Percentiles rank a stretch among this genome's conserved stretches.
Evolutionary conservation across 2,888 invertebrate genomes (phyloP).

Genomic region (Dasypogon diadema): DNA sequence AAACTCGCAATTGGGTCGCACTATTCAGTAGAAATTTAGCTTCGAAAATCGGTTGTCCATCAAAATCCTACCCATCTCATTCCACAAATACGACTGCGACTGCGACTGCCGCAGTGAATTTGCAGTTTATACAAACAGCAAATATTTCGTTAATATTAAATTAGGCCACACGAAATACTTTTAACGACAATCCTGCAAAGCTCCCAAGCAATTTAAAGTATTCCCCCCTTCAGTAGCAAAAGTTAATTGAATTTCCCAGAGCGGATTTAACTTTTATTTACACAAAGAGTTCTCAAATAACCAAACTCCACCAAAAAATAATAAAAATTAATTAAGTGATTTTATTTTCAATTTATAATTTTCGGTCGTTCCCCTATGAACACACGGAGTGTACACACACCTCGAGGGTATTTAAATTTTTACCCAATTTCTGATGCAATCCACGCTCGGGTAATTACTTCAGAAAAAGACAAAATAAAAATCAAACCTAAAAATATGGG

Average conservation of each 20-base stretch:
- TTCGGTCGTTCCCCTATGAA: not conserved
- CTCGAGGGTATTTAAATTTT: conserved; percentile 11
- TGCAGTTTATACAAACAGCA: too few relatives aligned
- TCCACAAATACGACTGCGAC: too few relatives aligned
- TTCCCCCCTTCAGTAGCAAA: too few relatives aligned
- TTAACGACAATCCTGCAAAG: too few relatives aligned
- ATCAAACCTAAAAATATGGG: not conserved
- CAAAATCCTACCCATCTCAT: too few relatives aligned
- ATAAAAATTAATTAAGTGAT: conserved; percentile 40
- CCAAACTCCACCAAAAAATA: conserved; percentile 19
- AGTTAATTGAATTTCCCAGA: not conserved
- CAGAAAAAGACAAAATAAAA: conserved; percentile 2
- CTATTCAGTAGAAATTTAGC: too few relatives aligned
- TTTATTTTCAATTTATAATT: conserved; percentile 8
- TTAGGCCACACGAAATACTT: too few relatives aligned
- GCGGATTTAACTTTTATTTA: not conserved
- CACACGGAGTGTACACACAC: not conserved
- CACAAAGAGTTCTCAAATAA: conserved; percentile 23
- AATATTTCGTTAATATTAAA: too few relatives aligned
- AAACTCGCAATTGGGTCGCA: too few relatives aligned
- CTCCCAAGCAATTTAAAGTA: too few relatives aligned
- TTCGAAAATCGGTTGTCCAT: too few relatives aligned
- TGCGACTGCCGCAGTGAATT: too few relatives aligned
- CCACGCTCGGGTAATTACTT: not conserved
- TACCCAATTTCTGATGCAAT: not conserved